Evolutionary conservation across 1,140 invertebrate genomes (phyloP), one percentile per base, ranked within the genome.

Genomic region (Atta cephalotes): DNA sequence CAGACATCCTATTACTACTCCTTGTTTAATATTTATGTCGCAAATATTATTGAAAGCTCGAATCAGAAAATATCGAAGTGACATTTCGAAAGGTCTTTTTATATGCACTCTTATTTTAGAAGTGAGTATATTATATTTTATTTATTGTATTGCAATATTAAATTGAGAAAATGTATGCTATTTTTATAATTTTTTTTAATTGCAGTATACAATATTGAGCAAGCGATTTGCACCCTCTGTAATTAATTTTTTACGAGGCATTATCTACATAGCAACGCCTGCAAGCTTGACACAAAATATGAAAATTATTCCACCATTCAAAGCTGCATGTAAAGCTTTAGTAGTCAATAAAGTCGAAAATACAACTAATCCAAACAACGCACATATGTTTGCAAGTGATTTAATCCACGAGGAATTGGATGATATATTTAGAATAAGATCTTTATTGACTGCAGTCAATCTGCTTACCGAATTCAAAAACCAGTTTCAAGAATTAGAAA

Each of bases 1-100:
- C 92, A 95, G 97, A 45, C 98, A 99, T 96, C 96, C 97, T 2
- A 96, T 99, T n/a, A 97, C 97, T 45, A 98, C 98, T 12, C 98
- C 98, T 63, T 96, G 97, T 91, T 95, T 98, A 72, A 95, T 98
- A 62, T 98, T 99, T 91, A 97, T 99, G 95, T 96, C 97, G 53
- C 97, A 98, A 93, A 97, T 99, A 87, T 95, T 99, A 86, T 94
- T 95, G 6, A 95, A 95, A 90, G 96, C 96, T 86, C 95, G 95
- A 88, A 96, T 98, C 39, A 96, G 95, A 88, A 96, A 95, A 56
- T 96, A 96, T 14, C 80, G 80, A 72, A 94, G 95, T 86, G 97
- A 98, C 88, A 95, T 98, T 90, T 95, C 97, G 14, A 97, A 96
- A 93, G 98, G 98, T n/a, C 93, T 99, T 31, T 98, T 98, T 91